Evolutionary conservation across 1,140 invertebrate genomes (phyloP).

Genomic region (Trachymyrmex cornetzi): DNA sequence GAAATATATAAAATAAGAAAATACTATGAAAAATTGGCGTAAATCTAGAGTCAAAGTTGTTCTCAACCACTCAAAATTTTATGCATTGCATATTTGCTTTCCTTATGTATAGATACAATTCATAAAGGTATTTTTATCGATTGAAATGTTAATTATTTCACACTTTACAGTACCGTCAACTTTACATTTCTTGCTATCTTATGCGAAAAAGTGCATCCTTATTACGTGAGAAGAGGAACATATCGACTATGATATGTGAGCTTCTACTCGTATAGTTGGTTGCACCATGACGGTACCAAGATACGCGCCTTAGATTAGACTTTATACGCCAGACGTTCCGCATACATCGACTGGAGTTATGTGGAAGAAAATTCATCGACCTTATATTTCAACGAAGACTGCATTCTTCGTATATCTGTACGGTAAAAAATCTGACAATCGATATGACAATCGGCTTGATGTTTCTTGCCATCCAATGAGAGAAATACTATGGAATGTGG

Average conservation of each 20-base stretch:
- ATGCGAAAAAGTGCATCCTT: not conserved
- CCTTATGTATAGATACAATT: not conserved
- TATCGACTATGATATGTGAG: not conserved
- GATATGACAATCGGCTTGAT: not conserved
- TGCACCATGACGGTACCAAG: not conserved
- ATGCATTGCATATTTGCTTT: not conserved
- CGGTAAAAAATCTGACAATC: constrained; percentile 27
- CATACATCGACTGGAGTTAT: not conserved
- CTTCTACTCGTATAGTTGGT: not conserved
- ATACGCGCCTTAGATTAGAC: constrained; percentile 61
- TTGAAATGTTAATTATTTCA: not conserved
- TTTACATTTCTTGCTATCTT: not conserved
- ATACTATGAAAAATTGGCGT: not conserved
- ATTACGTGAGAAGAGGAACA: not conserved
- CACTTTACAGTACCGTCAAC: not conserved
- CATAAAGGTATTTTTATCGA: not conserved
- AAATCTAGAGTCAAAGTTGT: not conserved
- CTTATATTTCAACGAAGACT: constrained; percentile 50
- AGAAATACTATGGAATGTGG: not conserved
- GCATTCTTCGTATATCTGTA: not conserved
- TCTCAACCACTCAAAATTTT: not conserved
- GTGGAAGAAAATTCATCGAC: constrained; percentile 58
- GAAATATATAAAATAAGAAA: not conserved
- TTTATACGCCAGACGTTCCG: constrained; percentile 60
- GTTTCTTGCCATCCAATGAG: not conserved